Evolutionary conservation across 2,888 invertebrate species (phyloP).

Genomic region (Hipparchia semele): DNA sequence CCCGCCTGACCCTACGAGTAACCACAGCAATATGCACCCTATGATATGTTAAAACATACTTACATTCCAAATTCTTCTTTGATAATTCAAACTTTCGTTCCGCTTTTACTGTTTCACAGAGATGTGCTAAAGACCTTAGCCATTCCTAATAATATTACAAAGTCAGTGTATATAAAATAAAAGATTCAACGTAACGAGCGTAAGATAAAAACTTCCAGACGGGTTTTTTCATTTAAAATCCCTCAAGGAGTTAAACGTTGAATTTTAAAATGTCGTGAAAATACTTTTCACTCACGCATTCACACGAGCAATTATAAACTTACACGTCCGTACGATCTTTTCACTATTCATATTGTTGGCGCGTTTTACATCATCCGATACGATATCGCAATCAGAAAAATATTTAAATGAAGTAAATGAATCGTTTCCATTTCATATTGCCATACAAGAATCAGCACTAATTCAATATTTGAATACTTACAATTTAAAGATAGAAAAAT

Average conservation of each 20-base stretch:
- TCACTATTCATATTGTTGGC: constrained; percentile 31
- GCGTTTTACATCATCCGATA: constrained; percentile 1
- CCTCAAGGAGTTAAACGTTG: constrained; percentile 16
- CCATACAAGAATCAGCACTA: not conserved
- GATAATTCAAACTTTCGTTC: not conserved
- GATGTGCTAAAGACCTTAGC: no score
- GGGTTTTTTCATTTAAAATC: constrained; percentile 14
- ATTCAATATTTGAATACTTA: no score
- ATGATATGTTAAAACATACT: no score
- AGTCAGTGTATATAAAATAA: not conserved
- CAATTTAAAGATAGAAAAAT: no score
- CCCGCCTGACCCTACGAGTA: no score
- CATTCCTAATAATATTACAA: not conserved
- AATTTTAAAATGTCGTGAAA: constrained; percentile 8
- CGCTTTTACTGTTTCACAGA: not conserved
- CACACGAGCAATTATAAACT: constrained; percentile 27
- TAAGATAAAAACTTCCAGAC: constrained; percentile 17
- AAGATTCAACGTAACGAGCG: not conserved
- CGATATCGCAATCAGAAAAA: not conserved
- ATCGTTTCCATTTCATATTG: no score
- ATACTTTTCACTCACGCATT: constrained; percentile 26
- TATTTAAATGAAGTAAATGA: not conserved
- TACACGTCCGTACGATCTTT: constrained; percentile 32
- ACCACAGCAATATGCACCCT: no score
- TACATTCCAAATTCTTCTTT: no score